phyloP scores from a whole-genome alignment of 2,113 vertebrate genomes.

The Periophthalmodon schlosseri region DNA sequence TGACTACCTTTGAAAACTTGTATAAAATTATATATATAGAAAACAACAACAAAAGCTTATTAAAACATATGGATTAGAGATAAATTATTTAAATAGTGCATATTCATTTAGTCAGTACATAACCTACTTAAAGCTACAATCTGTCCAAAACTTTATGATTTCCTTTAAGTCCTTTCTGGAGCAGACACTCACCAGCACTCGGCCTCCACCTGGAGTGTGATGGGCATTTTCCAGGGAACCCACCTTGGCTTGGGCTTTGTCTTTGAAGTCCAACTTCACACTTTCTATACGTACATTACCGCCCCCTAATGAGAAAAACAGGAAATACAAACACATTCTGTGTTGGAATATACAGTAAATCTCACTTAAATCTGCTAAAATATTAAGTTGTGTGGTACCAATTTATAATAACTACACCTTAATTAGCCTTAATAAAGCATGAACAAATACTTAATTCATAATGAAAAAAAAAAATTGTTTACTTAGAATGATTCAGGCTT shows the following conservation, averaged over 20 bases:
- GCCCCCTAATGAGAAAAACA: constrained; percentile 78
- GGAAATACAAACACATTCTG: background rate
- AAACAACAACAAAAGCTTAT: background rate
- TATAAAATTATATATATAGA: too few relatives aligned
- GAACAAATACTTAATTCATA: too few relatives aligned
- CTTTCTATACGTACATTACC: constrained; percentile 95
- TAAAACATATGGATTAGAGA: background rate
- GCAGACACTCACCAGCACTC: constrained; percentile 82
- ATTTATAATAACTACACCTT: too few relatives aligned
- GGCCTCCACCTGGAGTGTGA: constrained; percentile 89
- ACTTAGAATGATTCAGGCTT: too few relatives aligned
- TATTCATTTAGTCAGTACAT: constrained; percentile 1
- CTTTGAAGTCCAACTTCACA: constrained; percentile 98
- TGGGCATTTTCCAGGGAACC: constrained; percentile 96
- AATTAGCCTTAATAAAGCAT: too few relatives aligned
- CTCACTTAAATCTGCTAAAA: background rate
- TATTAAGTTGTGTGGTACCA: too few relatives aligned
- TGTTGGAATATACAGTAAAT: background rate
- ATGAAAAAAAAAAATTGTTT: too few relatives aligned
- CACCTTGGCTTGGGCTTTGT: constrained; percentile 97
- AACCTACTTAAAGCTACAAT: constrained; percentile 12
- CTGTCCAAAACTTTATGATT: constrained; percentile 49
- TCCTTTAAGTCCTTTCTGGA: constrained; percentile 36
- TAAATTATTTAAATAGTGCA: too few relatives aligned
- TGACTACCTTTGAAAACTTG: too few relatives aligned